These are phyloP conservation scores for Hemicordylus capensis DNA, from an alignment of 2,113 vertebrate genomes.

Conservation along the genomic window DNA sequence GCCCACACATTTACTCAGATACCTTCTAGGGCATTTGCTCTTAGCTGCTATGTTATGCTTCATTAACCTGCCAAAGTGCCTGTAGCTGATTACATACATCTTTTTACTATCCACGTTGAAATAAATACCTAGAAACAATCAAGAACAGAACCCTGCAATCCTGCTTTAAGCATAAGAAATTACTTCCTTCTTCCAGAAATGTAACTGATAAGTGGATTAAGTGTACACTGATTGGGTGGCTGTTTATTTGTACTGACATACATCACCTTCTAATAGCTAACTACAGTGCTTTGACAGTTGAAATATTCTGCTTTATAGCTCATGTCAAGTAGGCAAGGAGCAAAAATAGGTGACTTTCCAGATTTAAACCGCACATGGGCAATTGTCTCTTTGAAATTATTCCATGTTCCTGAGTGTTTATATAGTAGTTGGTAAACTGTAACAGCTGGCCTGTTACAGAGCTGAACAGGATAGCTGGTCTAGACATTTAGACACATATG, in stretches of 20 bases:
- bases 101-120: not conserved
- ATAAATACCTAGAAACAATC: not conserved
- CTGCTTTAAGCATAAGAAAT: not conserved
- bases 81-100: not conserved
- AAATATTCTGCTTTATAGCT: conserved; percentile 6
- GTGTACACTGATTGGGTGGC: not conserved
- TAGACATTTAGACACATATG: conserved; percentile 50
- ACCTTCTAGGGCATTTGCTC: not conserved
- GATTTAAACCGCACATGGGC: conserved; percentile 38
- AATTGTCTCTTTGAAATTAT: conserved; percentile 42
- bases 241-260: conserved; percentile 23
- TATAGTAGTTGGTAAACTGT: conserved; percentile 29
- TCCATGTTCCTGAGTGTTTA: conserved; percentile 31
- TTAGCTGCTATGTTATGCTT: not conserved
- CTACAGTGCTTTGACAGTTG: not conserved
- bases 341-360: conserved; percentile 24
- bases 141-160: not conserved
- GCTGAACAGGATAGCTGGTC: conserved; percentile 55
- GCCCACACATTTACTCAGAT: too few relatives aligned
- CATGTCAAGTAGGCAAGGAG: not conserved
- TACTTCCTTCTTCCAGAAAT: not conserved
- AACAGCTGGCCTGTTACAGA: conserved; percentile 43
- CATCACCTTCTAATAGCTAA: conserved; percentile 19
- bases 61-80: not conserved
- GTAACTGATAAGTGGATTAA: not conserved